Base-by-base conservation (phyloP, 2,113 vertebrate species). In the Hydrolagus affinis region DNA sequence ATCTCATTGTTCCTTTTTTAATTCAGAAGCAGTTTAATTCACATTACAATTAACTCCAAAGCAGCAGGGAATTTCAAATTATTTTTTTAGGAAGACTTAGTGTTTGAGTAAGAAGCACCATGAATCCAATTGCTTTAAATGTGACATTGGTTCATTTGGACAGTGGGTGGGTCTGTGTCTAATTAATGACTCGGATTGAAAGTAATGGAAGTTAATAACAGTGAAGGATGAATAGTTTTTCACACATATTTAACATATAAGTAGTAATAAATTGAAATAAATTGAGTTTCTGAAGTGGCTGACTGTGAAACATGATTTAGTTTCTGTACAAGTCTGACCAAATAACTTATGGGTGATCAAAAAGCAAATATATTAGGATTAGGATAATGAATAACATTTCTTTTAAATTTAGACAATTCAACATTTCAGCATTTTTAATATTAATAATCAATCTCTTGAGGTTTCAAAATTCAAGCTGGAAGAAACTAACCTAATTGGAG, bases 41-140 rank as follows among this genome's bases (percentile, higher is more conserved):
- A 83, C 62, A 83, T 83, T 83, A 66, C 78, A 83, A 30, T 15
- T 83, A 83, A 66, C 25, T 83, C 62, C 62, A 68, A 68, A 83
- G 32, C 78, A 83, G 62, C 62, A 68, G 78, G 78, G 78, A 83
- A 83, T 68, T 83, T 83, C 14, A 66, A 83, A 83, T 32, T 68
- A 62, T 66, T 83, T 83, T 66, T 83, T 83, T 83, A 66, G 10
- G 25, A 30, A 83, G 60, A 83, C 77, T 83, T 23, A 83, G 59
- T 83, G 77, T 28, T 80, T 71, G 70, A 44, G 70, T 71, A 25
- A 25, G 59, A 80, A 80, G 44, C 44, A 44, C 44, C 44, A 44
- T 44, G 44, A 44, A 44, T 44, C 44, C 28, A 80, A 80, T 80
- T 80, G 77, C 32, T 83, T 83, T 66, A 83, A 83, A 83, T 66